phyloP scores from a whole-genome alignment of 2,797 vertebrate species.

The Silurus lanzhouensis region DNA sequence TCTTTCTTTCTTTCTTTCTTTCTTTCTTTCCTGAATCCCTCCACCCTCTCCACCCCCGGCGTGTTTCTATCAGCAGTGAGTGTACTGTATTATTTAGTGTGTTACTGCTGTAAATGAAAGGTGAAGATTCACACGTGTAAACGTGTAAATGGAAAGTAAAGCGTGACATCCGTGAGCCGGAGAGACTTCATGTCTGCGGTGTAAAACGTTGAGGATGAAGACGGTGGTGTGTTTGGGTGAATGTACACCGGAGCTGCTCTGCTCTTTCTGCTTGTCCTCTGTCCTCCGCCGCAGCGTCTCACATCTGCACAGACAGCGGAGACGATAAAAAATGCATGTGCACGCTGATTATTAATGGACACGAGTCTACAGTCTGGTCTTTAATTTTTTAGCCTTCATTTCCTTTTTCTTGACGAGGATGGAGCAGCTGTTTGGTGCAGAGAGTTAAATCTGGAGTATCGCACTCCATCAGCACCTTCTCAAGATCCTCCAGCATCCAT shows the following conservation, averaged over 20 bases:
- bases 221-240: background rate
- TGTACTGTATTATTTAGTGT: background rate
- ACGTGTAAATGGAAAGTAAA: slow-evolving; percentile 5
- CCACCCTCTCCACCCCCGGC: background rate
- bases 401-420: slow-evolving; percentile 24
- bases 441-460: slow-evolving; percentile 48
- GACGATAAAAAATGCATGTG: slow-evolving; percentile 72
- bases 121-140: background rate
- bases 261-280: slow-evolving; percentile 43
- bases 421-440: slow-evolving; percentile 58
- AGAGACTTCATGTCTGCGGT: background rate
- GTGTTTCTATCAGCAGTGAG: too few relatives aligned
- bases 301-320: slow-evolving; percentile 62
- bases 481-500: background rate
- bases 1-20: background rate
- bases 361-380: slow-evolving; percentile 47
- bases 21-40: background rate
- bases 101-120: slow-evolving; percentile 13
- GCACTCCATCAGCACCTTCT: slow-evolving; percentile 48
- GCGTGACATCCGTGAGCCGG: background rate
- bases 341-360: slow-evolving; percentile 73
- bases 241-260: slow-evolving; percentile 31
- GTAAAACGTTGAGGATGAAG: slow-evolving; percentile 14
- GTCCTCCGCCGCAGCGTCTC: slow-evolving; percentile 51
- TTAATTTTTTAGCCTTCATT: slow-evolving; percentile 63